These are phyloP conservation scores for Chrysogorgia sp. DNA, from an alignment of 92 coral and sea anemone species.

Conservation along the genomic window DNA sequence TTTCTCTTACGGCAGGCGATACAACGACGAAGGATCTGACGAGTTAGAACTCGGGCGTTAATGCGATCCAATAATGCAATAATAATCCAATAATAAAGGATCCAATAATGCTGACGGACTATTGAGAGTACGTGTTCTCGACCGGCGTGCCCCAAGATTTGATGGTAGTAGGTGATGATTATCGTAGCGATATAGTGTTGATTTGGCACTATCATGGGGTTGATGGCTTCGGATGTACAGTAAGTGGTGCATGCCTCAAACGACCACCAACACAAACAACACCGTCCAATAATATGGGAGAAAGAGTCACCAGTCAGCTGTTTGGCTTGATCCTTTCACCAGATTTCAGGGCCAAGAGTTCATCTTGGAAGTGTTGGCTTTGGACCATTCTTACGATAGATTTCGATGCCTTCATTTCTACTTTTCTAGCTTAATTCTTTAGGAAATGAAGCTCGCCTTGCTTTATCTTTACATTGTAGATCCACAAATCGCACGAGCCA, in stretches of 20 bases:
- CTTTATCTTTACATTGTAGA: not conserved
- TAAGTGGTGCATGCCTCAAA: conserved; percentile 54
- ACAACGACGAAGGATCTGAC: conserved; percentile 13
- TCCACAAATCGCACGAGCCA: conserved; percentile 25
- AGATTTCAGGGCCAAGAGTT: conserved; percentile 49
- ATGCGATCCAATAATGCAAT: too few relatives aligned
- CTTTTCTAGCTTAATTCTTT: conserved; percentile 36
- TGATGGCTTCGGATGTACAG: conserved; percentile 54
- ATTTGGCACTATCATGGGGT: conserved; percentile 59
- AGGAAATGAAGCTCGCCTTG: not conserved
- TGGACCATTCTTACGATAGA: conserved; percentile 55
- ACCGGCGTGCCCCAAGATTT: conserved; percentile 28
- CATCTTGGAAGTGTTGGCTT: conserved; percentile 52
- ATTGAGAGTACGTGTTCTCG: conserved; percentile 19
- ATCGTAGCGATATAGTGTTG: conserved; percentile 43
- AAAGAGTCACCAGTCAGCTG: conserved; percentile 54
- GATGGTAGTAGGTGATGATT: conserved; percentile 42
- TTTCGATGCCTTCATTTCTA: conserved; percentile 32
- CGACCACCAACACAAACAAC: conserved; percentile 65
- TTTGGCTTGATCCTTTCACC: conserved; percentile 58
- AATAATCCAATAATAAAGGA: too few relatives aligned
- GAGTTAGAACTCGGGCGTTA: conserved; percentile 20
- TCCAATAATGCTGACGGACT: conserved; percentile 24
- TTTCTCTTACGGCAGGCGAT: conserved; percentile 7
- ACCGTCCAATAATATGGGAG: conserved; percentile 52